Base-by-base conservation (phyloP, 2,888 invertebrate species). In the Heliconius ismenius region DNA sequence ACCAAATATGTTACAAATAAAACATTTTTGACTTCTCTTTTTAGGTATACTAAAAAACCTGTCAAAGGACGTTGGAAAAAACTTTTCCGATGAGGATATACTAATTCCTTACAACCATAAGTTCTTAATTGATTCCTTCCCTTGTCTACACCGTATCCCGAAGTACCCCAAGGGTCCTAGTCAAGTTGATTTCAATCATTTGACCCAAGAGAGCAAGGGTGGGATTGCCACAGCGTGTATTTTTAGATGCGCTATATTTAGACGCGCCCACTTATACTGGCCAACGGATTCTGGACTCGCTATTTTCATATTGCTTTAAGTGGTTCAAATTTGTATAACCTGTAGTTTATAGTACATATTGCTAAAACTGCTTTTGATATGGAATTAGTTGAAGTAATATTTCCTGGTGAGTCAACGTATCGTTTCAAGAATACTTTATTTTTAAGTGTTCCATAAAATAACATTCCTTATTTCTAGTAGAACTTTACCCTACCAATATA, bases 171-270 rank as follows among this genome's bases (percentile, higher is more conserved):
- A 54, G 77, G 75, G 68, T 74, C 63, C 58, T 6, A 58, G 64
- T 39, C 54, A 70, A 76, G 76, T 76, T 54, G 62, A 67, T 62
- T 75, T 77, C 63, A 67, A 69, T 62, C 75, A 73, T 76, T 60
- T 39, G 73, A 58, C 70, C 15, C 64, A 60, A 77, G 79, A 76
- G 73, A 75, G 69, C 75, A 73, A 77, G 75, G 75, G 49, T 64
- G 39, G 76, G 60, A 78, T 79, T 76, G 74, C 77, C 74, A 43
- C 77, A 78, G 76, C 63, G 75, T 74, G 69, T 82, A 83, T 84
- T 80, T 83, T 83, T 83, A 84, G 84, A 79, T 49, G 73, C 13
- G 79, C 82, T 83, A 84, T 82, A 83, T 81, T 82, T 83, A 83
- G 82, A 81, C 67, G 70, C 82, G 79, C 83, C 83, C 83, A 84